phyloP scores from a whole-genome alignment of 2,797 vertebrate species.

The Furcifer pardalis region DNA sequence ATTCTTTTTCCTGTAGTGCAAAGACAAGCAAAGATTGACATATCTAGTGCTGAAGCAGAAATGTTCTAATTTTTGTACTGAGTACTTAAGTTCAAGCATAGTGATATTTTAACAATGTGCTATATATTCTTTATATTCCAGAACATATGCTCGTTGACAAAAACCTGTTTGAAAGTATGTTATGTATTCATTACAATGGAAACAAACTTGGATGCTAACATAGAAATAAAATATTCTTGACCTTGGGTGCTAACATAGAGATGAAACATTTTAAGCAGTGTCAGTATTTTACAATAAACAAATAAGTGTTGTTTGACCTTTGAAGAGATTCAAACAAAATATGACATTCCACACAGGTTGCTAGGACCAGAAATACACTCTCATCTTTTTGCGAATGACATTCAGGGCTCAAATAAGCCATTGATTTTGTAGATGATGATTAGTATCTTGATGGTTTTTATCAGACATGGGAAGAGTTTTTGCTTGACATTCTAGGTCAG shows the following conservation, averaged over 20 bases:
- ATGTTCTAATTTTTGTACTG: neutral
- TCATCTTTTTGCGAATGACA: neutral
- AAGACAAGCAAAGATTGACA: too few species aligned
- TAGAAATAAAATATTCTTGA: neutral
- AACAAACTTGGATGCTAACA: neutral
- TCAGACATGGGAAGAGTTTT: slow-evolving; percentile 10
- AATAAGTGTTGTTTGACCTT: slow-evolving; percentile 16
- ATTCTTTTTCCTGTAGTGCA: too few species aligned
- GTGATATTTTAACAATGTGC: neutral
- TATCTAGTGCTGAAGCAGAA: neutral
- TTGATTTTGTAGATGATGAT: neutral
- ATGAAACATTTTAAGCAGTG: slow-evolving; percentile 14
- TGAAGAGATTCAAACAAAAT: slow-evolving; percentile 36
- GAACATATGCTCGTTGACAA: neutral
- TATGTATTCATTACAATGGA: neutral
- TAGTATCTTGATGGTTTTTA: neutral
- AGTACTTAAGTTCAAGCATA: neutral
- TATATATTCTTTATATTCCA: neutral
- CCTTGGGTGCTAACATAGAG: neutral
- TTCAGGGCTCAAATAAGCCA: neutral
- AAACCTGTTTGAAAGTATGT: neutral
- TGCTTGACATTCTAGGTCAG: slow-evolving; percentile 5
- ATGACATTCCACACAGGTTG: neutral
- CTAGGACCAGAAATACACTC: neutral
- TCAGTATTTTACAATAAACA: neutral